Percentiles rank a stretch among this genome's conserved stretches.
Conservation (phyloP, 2,113 vertebrate species). For the Xiphophorus maculatus region DNA sequence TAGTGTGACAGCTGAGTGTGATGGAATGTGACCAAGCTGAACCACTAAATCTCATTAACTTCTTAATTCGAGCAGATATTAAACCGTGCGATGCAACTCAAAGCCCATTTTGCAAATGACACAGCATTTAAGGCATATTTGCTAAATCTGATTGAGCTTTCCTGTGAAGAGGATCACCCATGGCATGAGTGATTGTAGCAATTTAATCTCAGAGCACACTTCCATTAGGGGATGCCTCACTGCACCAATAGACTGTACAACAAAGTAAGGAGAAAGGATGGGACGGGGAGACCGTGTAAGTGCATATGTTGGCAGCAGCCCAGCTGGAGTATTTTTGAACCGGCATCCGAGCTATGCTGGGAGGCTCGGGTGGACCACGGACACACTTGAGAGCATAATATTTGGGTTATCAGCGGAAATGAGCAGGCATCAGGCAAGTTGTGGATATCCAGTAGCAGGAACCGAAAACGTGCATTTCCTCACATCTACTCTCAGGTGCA, state of each 20-base stretch:
- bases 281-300: constrained; percentile 30
- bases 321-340: constrained; percentile 46
- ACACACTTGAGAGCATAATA: constrained; percentile 8
- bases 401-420: constrained; percentile 15
- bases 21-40: constrained; percentile 3
- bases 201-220: constrained; percentile 46
- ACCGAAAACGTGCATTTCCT: background rate
- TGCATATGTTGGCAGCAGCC: constrained; percentile 29
- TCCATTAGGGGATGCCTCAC: constrained; percentile 42
- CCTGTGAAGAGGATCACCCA: constrained; percentile 40
- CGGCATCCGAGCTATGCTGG: constrained; percentile 29
- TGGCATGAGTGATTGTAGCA: constrained; percentile 26
- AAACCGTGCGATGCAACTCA: constrained; percentile 54
- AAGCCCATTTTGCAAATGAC: constrained; percentile 56
- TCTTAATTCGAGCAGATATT: constrained; percentile 52
- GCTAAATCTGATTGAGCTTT: constrained; percentile 59
- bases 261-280: constrained; percentile 39
- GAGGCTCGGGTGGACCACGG: constrained; percentile 40
- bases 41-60: constrained; percentile 43
- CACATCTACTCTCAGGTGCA: background rate
- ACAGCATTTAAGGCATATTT: constrained; percentile 61
- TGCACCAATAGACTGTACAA: constrained; percentile 29
- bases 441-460: background rate
- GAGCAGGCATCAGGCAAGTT: background rate
- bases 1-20: constrained; percentile 12